A percentile compares a stretch with the other conserved stretches of the same genome.
Evolutionary conservation across 2,113 vertebrate species (phyloP).

Genomic region (Struthidea cinerea): DNA sequence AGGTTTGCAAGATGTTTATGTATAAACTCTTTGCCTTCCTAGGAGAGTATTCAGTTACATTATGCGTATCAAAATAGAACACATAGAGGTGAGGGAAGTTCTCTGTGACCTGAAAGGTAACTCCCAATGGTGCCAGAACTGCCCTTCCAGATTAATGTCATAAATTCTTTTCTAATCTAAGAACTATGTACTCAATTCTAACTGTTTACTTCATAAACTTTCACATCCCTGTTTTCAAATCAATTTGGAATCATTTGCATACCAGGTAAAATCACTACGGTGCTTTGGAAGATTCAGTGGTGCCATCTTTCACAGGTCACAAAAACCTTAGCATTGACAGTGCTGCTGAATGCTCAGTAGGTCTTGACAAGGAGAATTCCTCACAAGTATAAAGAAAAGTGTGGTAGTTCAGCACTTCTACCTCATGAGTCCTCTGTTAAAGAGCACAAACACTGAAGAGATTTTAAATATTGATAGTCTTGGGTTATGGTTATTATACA

Average conservation of each 20-base stretch:
- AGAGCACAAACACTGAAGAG: background rate
- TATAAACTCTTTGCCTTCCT: background rate
- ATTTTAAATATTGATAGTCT: background rate
- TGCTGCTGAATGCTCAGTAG: background rate
- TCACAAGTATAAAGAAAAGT: background rate
- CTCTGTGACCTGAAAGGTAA: background rate
- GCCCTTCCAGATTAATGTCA: background rate
- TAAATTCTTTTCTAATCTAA: background rate
- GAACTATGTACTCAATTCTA: background rate
- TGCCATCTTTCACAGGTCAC: background rate
- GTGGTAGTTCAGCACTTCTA: background rate
- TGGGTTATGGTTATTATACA: background rate
- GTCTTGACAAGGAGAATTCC: background rate
- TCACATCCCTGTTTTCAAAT: background rate
- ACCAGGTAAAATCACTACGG: background rate
- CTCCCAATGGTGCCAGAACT: background rate
- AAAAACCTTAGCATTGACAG: background rate
- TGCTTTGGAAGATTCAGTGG: background rate
- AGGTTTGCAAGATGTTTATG: background rate
- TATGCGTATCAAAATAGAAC: background rate
- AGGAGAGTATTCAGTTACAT: background rate
- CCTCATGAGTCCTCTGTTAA: background rate
- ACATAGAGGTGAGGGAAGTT: accelerated
- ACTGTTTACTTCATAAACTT: background rate
- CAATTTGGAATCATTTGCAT: background rate